Percentiles rank a stretch among this genome's conserved stretches.
Conservation (phyloP, 2,888 invertebrate genomes). For the Tridacna gigas region DNA sequence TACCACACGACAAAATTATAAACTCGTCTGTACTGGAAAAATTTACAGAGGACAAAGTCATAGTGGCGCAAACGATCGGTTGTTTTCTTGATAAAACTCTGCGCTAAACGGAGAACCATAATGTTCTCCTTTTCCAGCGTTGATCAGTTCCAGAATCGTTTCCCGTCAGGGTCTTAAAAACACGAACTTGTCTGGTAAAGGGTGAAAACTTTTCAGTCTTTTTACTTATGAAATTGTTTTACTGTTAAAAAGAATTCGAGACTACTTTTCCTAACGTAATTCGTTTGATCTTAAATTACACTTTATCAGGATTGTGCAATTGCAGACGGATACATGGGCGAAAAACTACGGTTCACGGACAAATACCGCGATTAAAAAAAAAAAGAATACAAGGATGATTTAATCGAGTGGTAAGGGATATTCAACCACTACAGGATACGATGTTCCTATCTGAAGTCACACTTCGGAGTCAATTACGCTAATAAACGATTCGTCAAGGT, state of each 20-base stretch:
- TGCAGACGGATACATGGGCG: neutral
- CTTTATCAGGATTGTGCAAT: neutral
- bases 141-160: too few species aligned
- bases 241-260: neutral
- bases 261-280: neutral
- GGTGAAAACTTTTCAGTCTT: too few species aligned
- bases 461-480: conserved; percentile 29
- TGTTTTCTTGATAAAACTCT: too few species aligned
- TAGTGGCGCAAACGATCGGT: too few species aligned
- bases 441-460: conserved; percentile 21
- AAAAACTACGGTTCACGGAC: neutral
- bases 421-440: conserved; percentile 18
- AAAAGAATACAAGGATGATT: neutral
- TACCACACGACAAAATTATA: too few species aligned
- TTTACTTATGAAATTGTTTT: neutral
- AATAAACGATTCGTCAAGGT: conserved; percentile 19
- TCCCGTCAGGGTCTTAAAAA: too few species aligned
- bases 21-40: too few species aligned
- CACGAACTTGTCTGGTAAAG: too few species aligned
- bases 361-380: neutral
- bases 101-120: too few species aligned
- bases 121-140: too few species aligned
- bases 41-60: too few species aligned
- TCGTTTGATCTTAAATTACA: neutral
- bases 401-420: neutral